phyloP scores from a whole-genome alignment of 1,140 invertebrate genomes.

The Drosophila trapezifrons region DNA sequence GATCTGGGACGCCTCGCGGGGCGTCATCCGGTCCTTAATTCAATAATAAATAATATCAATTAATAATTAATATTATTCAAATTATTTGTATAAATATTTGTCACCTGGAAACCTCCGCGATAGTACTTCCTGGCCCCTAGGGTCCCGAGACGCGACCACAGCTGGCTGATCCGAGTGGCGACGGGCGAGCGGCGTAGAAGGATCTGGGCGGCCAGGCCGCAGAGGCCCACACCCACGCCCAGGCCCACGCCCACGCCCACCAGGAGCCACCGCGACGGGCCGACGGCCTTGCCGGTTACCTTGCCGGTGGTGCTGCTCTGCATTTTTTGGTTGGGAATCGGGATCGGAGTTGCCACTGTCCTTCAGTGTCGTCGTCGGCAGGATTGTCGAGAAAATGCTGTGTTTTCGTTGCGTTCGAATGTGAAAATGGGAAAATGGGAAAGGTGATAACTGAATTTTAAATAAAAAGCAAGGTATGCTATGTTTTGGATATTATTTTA shows the following conservation, averaged over 20 bases:
- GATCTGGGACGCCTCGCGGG: slow-evolving; percentile 16
- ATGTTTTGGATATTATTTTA: no score
- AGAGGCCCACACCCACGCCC: slow-evolving; percentile 10
- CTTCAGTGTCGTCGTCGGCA: neutral
- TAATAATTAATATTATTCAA: no score
- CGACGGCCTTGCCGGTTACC: neutral
- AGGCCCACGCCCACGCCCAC: slow-evolving; percentile 7
- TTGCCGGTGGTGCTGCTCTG: neutral
- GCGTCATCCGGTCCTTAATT: slow-evolving; percentile 10
- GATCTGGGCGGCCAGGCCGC: neutral
- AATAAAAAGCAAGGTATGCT: no score
- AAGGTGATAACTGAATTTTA: neutral
- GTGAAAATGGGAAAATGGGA: neutral
- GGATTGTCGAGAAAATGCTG: neutral
- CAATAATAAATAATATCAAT: neutral
- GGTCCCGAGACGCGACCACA: slow-evolving; percentile 3
- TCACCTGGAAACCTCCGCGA: slow-evolving; percentile 20
- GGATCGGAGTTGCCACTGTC: neutral
- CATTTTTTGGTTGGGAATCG: slow-evolving; percentile 8
- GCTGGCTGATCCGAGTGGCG: neutral
- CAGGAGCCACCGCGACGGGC: neutral
- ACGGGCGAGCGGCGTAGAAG: slow-evolving; percentile 6
- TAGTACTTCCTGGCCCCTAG: neutral
- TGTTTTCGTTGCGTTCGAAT: neutral
- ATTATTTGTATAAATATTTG: no score